These are phyloP conservation scores for Lottia scabra DNA, from an alignment of 2,888 invertebrate genomes.

Conservation along the genomic window DNA sequence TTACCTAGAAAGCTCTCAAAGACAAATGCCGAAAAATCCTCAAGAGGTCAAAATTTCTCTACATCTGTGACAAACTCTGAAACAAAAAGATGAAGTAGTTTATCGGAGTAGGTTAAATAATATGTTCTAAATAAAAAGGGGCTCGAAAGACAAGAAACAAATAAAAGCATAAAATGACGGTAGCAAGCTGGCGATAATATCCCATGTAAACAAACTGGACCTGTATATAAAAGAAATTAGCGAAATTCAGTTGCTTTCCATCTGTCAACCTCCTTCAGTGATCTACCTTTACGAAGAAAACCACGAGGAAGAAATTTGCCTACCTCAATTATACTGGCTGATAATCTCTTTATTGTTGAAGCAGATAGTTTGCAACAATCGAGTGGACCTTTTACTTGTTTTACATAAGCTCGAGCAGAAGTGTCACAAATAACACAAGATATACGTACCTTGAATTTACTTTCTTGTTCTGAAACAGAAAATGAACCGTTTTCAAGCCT, in stretches of 20 bases:
- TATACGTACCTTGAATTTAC: slow-evolving; percentile 26
- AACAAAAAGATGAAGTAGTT: slow-evolving; percentile 33
- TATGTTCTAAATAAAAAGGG: no score
- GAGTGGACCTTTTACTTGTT: slow-evolving; percentile 34
- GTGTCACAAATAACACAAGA: slow-evolving; percentile 47
- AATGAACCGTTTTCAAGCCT: slow-evolving; percentile 26
- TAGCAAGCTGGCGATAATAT: no score
- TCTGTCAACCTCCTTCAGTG: slow-evolving; percentile 36
- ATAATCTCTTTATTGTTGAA: slow-evolving; percentile 18
- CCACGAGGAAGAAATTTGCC: slow-evolving; percentile 33
- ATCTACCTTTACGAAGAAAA: slow-evolving; percentile 43
- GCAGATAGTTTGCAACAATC: background rate
- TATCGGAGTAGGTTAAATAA: no score
- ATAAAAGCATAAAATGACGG: no score
- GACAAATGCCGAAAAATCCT: background rate
- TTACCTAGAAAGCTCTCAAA: background rate
- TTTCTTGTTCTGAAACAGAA: slow-evolving; percentile 27
- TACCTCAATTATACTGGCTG: slow-evolving; percentile 20
- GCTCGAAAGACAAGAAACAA: no score
- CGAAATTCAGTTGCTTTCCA: slow-evolving; percentile 56
- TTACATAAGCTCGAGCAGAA: slow-evolving; percentile 53
- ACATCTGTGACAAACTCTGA: slow-evolving; percentile 23
- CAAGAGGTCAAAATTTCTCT: no score
- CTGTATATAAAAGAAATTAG: slow-evolving; percentile 49
- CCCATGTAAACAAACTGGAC: slow-evolving; percentile 25